phyloP scores from a whole-genome alignment of 37 sponge, comb jelly and placozoan genomes.

The Chondrosia reniformis region DNA sequence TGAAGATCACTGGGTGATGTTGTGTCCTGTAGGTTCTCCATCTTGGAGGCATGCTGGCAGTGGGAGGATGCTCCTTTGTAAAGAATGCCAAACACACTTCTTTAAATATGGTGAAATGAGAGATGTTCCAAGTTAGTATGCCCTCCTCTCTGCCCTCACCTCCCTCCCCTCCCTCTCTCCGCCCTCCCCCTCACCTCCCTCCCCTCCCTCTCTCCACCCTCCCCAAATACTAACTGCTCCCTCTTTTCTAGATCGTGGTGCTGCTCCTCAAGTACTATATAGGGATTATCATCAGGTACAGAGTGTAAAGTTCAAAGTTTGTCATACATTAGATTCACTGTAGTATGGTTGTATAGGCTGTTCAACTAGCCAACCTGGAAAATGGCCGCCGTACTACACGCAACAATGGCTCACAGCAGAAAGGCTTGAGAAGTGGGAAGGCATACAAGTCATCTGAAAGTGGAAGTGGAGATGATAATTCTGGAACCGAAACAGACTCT shows the following conservation, averaged over 20 bases:
- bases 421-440: slow-evolving; percentile 53
- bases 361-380: not conserved
- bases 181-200: not conserved
- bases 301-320: not conserved
- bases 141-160: not conserved
- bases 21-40: slow-evolving; percentile 25
- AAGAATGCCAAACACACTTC: slow-evolving; percentile 61
- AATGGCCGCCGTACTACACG: slow-evolving; percentile 5
- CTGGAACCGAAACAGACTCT: slow-evolving; percentile 4
- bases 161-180: not conserved
- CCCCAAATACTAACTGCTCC: not conserved
- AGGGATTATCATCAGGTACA: slow-evolving; percentile 52
- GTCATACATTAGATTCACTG: not conserved
- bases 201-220: not conserved
- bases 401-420: slow-evolving; percentile 12
- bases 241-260: slow-evolving; percentile 18
- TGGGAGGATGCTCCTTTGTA: slow-evolving; percentile 58
- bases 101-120: slow-evolving; percentile 58
- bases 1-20: not conserved
- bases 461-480: slow-evolving; percentile 19
- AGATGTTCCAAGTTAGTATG: slow-evolving; percentile 33
- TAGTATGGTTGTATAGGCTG: not conserved
- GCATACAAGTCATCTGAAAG: slow-evolving; percentile 21
- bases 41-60: slow-evolving; percentile 82
- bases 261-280: slow-evolving; percentile 57